phyloP scores from a whole-genome alignment of 2,888 invertebrate species.

The Ophioninae sp. region DNA sequence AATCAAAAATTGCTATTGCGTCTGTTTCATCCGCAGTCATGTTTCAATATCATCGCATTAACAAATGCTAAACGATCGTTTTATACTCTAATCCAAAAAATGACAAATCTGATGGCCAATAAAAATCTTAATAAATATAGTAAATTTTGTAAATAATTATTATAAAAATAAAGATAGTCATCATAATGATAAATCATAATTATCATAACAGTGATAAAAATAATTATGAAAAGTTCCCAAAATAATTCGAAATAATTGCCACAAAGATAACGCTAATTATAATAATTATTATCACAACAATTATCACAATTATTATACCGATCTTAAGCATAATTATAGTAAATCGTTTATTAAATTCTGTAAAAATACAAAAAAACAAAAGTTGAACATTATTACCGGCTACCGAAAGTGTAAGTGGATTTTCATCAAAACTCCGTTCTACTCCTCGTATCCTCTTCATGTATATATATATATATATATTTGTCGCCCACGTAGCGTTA shows the following conservation, averaged over 20 bases:
- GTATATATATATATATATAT: background rate
- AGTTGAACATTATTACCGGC: background rate
- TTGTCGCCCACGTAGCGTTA: conserved; percentile 5
- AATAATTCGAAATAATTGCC: too few relatives aligned
- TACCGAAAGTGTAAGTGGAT: background rate
- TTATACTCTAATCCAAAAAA: too few relatives aligned
- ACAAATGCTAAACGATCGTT: too few relatives aligned
- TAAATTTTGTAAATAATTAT: background rate
- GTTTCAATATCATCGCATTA: too few relatives aligned
- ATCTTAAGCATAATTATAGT: too few relatives aligned
- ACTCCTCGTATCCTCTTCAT: background rate
- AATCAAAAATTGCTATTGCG: too few relatives aligned
- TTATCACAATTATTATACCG: too few relatives aligned
- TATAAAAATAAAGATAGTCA: too few relatives aligned
- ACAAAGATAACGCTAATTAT: too few relatives aligned
- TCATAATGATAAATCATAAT: background rate
- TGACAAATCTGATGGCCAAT: background rate
- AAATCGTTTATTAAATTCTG: background rate
- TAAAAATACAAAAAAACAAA: background rate
- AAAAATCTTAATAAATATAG: background rate
- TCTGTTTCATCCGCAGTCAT: too few relatives aligned
- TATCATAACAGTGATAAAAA: background rate
- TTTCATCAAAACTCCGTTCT: background rate
- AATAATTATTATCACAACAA: too few relatives aligned
- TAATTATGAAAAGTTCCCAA: too few relatives aligned